Percentiles rank a stretch among this genome's conserved stretches.
These are phyloP conservation scores for Parus major DNA, from an alignment of 2,113 vertebrate species.

Conservation along the genomic window DNA sequence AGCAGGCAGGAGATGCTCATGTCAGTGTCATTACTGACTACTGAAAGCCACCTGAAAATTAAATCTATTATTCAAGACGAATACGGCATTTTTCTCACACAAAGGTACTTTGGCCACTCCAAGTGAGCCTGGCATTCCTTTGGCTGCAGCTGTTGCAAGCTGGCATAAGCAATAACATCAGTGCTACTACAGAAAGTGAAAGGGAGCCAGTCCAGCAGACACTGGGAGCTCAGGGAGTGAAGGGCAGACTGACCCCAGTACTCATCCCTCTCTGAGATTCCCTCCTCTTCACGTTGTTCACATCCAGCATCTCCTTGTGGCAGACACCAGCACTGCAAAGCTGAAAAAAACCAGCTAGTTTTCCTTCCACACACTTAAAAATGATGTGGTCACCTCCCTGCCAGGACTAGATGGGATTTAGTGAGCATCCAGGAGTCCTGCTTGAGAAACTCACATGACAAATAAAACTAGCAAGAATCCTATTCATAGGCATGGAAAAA, in stretches of 20 bases:
- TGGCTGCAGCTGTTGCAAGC: background rate
- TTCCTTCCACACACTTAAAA: background rate
- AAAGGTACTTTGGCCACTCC: background rate
- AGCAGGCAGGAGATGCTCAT: background rate
- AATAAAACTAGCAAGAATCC: conserved; percentile 46
- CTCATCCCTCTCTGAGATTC: accelerated
- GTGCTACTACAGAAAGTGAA: accelerated
- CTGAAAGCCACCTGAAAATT: background rate
- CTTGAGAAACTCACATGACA: background rate
- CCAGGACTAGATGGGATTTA: background rate
- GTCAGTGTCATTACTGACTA: background rate
- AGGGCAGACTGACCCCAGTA: background rate
- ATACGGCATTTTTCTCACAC: background rate
- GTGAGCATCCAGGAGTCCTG: background rate
- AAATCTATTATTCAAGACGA: background rate
- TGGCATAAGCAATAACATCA: background rate
- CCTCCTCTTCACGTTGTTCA: background rate
- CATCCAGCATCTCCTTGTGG: background rate
- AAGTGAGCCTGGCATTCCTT: background rate
- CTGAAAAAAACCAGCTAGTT: background rate
- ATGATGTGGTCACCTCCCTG: background rate
- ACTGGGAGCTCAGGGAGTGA: accelerated
- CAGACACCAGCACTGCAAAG: background rate
- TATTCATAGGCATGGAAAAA: conserved; percentile 59
- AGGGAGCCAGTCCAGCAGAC: background rate